Evolutionary conservation across 2,797 vertebrate genomes (phyloP).

Genomic region (Paedocypris micromegethes): DNA sequence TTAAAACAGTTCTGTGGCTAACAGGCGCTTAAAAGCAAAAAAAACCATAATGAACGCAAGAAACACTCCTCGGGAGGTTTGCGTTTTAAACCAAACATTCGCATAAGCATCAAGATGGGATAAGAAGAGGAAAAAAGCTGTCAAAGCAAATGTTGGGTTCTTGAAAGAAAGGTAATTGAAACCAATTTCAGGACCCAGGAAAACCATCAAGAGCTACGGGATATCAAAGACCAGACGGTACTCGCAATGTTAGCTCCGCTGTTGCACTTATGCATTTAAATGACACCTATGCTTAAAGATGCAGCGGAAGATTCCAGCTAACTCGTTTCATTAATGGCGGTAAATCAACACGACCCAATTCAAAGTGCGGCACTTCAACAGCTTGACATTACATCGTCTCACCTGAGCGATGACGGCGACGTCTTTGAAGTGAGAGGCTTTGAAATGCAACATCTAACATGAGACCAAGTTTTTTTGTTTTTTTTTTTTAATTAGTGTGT

Average conservation of each 20-base stretch:
- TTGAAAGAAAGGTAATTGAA: constrained; percentile 19
- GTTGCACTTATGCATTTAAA: neutral
- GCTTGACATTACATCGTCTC: constrained; percentile 19
- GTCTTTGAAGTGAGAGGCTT: constrained; percentile 42
- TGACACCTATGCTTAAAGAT: no score
- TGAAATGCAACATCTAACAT: constrained; percentile 33
- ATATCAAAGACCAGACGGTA: constrained; percentile 9
- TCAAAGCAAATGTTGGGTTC: constrained; percentile 19
- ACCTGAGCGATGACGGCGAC: constrained; percentile 18
- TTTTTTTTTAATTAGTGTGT: constrained; percentile 18
- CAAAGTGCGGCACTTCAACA: constrained; percentile 14
- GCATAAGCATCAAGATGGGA: neutral
- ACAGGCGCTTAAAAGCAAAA: constrained; percentile 20
- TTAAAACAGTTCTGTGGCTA: constrained; percentile 6
- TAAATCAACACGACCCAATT: constrained; percentile 15
- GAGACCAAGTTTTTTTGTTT: neutral
- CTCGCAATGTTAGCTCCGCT: neutral
- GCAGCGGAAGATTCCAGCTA: neutral
- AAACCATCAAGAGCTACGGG: neutral
- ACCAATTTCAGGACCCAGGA: neutral
- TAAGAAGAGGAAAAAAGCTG: constrained; percentile 9
- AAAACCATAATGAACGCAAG: constrained; percentile 21
- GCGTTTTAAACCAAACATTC: neutral
- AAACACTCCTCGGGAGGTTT: neutral
- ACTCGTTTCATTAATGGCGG: constrained; percentile 2